Evolutionary conservation across 2,797 vertebrate genomes (phyloP).

Genomic region (Sebastes goodei): DNA sequence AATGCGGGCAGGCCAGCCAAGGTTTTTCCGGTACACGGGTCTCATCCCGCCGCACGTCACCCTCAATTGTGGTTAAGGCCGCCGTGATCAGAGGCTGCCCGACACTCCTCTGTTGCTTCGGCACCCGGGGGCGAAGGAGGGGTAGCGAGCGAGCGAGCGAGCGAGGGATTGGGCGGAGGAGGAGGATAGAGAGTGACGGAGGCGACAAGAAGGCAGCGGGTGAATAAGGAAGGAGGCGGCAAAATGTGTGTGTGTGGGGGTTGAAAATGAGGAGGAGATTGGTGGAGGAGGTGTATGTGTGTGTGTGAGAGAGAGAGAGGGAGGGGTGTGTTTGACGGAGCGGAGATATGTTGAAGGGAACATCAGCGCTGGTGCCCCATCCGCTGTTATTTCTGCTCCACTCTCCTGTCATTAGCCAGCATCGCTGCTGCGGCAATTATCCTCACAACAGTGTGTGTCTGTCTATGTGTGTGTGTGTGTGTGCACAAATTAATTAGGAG

Average conservation of each 20-base stretch:
- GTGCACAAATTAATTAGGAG: slow-evolving; percentile 60
- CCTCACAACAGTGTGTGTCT: slow-evolving; percentile 33
- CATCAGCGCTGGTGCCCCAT: slow-evolving; percentile 41
- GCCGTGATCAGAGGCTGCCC: slow-evolving; percentile 59
- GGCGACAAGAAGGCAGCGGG: slow-evolving; percentile 46
- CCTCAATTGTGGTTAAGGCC: slow-evolving; percentile 66
- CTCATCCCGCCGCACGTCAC: slow-evolving; percentile 74
- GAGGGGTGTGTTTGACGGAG: slow-evolving; percentile 26
- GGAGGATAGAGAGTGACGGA: slow-evolving; percentile 43
- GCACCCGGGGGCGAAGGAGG: slow-evolving; percentile 53
- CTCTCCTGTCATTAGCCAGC: slow-evolving; percentile 63
- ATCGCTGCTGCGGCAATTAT: slow-evolving; percentile 61
- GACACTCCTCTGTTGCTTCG: slow-evolving; percentile 58
- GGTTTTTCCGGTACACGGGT: slow-evolving; percentile 74
- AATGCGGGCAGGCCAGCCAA: slow-evolving; percentile 51
- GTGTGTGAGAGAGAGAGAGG: neutral
- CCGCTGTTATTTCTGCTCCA: slow-evolving; percentile 60
- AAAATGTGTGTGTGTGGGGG: slow-evolving; percentile 3
- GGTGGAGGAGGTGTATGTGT: neutral
- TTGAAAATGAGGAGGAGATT: slow-evolving; percentile 11
- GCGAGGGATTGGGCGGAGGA: slow-evolving; percentile 14
- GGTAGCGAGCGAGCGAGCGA: neutral
- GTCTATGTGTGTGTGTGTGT: neutral
- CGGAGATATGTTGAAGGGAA: slow-evolving; percentile 40
- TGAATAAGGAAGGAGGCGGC: slow-evolving; percentile 34